Percentiles rank a stretch among this genome's conserved stretches.
Conservation (phyloP, 1,140 invertebrate genomes). For the Rhyacophila brunnea region DNA sequence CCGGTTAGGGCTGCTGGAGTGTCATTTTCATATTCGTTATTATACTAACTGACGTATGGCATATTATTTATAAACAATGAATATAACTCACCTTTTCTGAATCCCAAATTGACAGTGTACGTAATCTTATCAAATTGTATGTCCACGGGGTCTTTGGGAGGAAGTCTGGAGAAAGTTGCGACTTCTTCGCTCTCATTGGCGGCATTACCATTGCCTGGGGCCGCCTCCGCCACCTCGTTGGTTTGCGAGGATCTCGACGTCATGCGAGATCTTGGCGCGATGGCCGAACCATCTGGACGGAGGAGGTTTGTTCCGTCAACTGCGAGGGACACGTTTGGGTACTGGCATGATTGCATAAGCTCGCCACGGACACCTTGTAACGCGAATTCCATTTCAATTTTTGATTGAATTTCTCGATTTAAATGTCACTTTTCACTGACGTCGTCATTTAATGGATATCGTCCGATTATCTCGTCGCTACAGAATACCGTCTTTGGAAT, state of each 20-base stretch:
- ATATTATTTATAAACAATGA: too few relatives aligned
- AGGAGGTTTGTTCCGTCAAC: not conserved
- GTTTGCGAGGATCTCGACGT: constrained; percentile 12
- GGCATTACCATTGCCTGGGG: not conserved
- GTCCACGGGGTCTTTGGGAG: constrained; percentile 60
- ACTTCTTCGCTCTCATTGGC: not conserved
- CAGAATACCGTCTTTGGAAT: too few relatives aligned
- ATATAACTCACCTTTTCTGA: constrained; percentile 62
- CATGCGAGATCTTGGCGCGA: not conserved
- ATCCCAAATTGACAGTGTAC: constrained; percentile 67
- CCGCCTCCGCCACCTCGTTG: not conserved
- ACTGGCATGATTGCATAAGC: constrained; percentile 1
- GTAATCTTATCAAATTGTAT: constrained; percentile 69
- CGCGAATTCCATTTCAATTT: constrained; percentile 23
- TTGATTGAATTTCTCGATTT: not conserved
- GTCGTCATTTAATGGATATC: not conserved
- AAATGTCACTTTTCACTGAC: not conserved
- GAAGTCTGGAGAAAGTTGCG: constrained; percentile 48
- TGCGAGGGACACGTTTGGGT: not conserved
- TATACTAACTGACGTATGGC: too few relatives aligned
- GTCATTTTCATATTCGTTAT: too few relatives aligned
- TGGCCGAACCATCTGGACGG: not conserved
- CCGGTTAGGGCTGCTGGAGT: too few relatives aligned
- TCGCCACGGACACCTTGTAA: constrained; percentile 21
- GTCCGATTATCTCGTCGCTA: too few relatives aligned